Percentiles rank a stretch among this genome's conserved stretches.
Conservation (phyloP, 2,797 vertebrate genomes). For the Prunella strophiata region DNA sequence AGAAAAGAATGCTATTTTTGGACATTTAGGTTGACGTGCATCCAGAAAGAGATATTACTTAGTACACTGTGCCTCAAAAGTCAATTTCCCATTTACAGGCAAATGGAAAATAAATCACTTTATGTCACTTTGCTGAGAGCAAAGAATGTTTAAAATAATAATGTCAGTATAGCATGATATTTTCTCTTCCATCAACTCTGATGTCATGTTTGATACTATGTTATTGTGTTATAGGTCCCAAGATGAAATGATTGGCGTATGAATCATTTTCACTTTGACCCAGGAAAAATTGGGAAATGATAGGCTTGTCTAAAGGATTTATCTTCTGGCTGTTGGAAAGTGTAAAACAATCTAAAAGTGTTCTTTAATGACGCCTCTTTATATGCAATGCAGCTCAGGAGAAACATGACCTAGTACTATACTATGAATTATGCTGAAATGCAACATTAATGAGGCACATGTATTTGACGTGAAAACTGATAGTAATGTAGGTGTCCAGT, state of each 20-base stretch:
- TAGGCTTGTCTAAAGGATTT: constrained; percentile 11
- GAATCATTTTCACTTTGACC: constrained; percentile 16
- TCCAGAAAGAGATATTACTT: neutral
- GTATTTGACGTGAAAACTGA: neutral
- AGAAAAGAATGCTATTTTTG: neutral
- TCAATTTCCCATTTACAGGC: constrained; percentile 41
- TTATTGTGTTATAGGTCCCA: neutral
- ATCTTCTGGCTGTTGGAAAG: neutral
- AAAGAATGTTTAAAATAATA: constrained; percentile 47
- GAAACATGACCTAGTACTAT: neutral
- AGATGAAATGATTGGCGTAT: neutral
- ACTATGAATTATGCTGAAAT: neutral
- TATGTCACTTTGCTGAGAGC: neutral
- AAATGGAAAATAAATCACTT: constrained; percentile 57
- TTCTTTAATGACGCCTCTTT: neutral
- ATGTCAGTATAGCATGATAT: neutral
- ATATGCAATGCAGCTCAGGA: neutral
- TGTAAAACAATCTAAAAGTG: neutral
- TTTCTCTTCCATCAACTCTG: constrained; percentile 31
- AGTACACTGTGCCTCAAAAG: neutral
- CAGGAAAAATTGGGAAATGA: constrained; percentile 16
- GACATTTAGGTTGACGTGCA: neutral
- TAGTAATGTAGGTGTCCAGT: neutral
- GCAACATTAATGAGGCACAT: neutral
- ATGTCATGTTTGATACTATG: neutral